phyloP scores from a whole-genome alignment of 2,888 invertebrate species.

The Strigamia crassipes region DNA sequence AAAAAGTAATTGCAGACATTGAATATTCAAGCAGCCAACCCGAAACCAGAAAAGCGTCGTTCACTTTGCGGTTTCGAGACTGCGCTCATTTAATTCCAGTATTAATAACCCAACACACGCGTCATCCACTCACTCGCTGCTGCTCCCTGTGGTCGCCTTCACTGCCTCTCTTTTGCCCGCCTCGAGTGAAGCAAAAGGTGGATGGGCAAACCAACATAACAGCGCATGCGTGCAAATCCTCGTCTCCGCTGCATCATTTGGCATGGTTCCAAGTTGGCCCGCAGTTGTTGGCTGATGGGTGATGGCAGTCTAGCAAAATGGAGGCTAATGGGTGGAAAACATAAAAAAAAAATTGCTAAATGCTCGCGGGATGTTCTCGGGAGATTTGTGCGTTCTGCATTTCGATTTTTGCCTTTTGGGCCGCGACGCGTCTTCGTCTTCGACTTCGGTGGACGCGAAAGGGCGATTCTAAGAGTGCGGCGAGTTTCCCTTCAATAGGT shows the following conservation, averaged over 20 bases:
- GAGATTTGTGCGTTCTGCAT: background rate
- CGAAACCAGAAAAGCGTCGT: no score
- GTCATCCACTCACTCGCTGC: background rate
- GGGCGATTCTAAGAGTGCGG: conserved; percentile 1
- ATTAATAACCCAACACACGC: conserved; percentile 2
- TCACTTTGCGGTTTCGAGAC: background rate
- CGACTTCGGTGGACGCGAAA: background rate
- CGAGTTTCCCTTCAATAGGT: conserved; percentile 10
- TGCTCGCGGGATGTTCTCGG: conserved; percentile 1
- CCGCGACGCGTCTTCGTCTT: background rate
- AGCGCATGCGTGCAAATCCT: background rate
- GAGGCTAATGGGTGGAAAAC: conserved; percentile 4
- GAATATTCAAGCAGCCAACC: background rate
- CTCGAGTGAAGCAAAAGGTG: conserved; percentile 4
- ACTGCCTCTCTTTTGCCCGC: conserved; percentile 6
- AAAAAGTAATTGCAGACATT: background rate
- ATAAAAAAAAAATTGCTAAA: conserved; percentile 6
- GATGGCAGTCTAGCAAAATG: conserved; percentile 10
- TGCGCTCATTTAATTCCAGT: background rate
- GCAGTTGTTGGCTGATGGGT: conserved; percentile 10
- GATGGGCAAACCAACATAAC: background rate
- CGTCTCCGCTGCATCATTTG: conserved; percentile 10
- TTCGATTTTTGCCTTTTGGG: background rate
- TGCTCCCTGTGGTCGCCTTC: background rate
- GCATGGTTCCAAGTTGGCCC: conserved; percentile 4